phyloP scores from a whole-genome alignment of 2,113 vertebrate species.

The Aldabrachelys gigantea region DNA sequence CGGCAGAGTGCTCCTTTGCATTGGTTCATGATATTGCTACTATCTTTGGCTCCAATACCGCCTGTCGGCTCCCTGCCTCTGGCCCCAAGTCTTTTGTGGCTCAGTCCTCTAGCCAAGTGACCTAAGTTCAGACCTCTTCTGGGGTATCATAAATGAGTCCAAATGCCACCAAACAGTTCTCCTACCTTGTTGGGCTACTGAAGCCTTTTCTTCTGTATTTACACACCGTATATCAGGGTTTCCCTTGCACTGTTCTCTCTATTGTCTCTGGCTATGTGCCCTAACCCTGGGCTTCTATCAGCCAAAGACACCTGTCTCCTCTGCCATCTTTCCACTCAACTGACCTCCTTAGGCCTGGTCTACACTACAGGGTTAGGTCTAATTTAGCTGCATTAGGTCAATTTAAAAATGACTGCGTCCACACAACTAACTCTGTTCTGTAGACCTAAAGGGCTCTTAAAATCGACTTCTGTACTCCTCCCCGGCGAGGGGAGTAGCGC shows the following conservation, averaged over 20 bases:
- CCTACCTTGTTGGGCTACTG: neutral
- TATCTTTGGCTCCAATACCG: neutral
- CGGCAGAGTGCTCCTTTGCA: rapidly evolving
- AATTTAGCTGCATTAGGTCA: too few relatives aligned
- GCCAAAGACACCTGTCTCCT: neutral
- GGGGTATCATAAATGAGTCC: neutral
- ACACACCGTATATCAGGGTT: neutral
- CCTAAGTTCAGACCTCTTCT: neutral
- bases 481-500: too few relatives aligned
- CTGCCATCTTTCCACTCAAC: neutral
- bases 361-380: too few relatives aligned
- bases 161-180: neutral
- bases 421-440: too few relatives aligned
- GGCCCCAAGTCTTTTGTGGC: neutral
- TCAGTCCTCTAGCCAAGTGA: neutral
- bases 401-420: too few relatives aligned
- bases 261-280: neutral
- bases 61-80: neutral
- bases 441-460: too few relatives aligned
- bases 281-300: neutral
- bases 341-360: neutral
- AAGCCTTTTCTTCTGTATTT: neutral
- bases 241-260: neutral
- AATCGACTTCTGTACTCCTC: too few relatives aligned
- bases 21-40: neutral